A percentile compares a stretch with the other conserved stretches of the same genome.
These are phyloP conservation scores for Fragum sueziense DNA, from an alignment of 2,888 invertebrate genomes.

Conservation along the genomic window DNA sequence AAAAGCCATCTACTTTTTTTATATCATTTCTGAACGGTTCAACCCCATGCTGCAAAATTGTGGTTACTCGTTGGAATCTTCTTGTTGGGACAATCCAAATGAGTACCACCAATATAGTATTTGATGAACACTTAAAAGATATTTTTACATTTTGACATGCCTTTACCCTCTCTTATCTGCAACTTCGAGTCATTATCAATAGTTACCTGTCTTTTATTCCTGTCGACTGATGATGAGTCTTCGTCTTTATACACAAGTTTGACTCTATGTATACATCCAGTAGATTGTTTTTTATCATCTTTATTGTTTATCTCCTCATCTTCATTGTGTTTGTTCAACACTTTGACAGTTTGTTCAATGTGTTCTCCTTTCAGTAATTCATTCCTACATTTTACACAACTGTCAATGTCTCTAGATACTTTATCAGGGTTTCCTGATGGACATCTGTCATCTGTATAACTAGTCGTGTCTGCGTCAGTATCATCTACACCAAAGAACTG, in stretches of 20 bases:
- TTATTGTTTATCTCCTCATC: background rate
- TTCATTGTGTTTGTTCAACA: no score
- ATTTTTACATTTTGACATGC: no score
- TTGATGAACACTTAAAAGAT: no score
- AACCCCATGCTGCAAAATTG: no score
- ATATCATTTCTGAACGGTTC: no score
- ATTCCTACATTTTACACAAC: background rate
- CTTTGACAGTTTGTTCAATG: no score
- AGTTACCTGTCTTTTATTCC: background rate
- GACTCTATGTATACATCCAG: slow-evolving; percentile 45
- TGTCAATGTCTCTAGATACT: background rate
- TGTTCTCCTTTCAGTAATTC: background rate
- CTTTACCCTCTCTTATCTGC: no score
- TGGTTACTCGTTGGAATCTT: no score
- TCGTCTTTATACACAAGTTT: slow-evolving; percentile 54
- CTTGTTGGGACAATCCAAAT: no score
- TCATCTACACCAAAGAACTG: slow-evolving; percentile 5
- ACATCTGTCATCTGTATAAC: background rate
- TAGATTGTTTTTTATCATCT: background rate
- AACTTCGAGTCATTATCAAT: no score
- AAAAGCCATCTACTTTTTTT: no score
- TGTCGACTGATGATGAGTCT: background rate
- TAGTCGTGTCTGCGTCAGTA: background rate
- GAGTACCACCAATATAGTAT: no score
- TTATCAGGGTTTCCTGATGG: background rate